Base-by-base conservation (phyloP, 2,888 invertebrate species). In the Athetis lepigone region DNA sequence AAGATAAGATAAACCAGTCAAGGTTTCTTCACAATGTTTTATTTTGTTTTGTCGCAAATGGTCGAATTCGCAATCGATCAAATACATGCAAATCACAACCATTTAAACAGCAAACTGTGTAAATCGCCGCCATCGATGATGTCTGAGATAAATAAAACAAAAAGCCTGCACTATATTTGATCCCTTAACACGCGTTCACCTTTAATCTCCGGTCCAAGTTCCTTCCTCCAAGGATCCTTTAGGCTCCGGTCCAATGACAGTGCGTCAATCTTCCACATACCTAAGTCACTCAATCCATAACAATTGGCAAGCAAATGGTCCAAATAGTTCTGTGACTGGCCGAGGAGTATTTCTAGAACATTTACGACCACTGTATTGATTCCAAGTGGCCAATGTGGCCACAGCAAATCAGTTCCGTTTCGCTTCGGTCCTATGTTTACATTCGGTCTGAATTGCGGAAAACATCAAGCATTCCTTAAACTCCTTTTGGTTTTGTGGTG, bases 311-410 rank as follows among this genome's bases (percentile, higher is more conserved):
- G 62, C 42, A 40, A 59, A 56, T 63, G 74, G 40, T 73, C 56
- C 37, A 42, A 73, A 74, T 77, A 67, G 49, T 65, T 65, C 43
- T 21, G 59, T 50, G 70, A 63, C 46, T 56, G 62, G 27, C 60
- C 18, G 64, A 50, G 51, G 56, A 62, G 65, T 87, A 87, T 87
- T 86, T 86, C 70, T 74, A 79, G 83, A 77, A 65, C 65, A 79
- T 86, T 87, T 83, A 88, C 83, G 86, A 88, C 55, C 68, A 49
- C 75, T 59, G 75, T 89, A 88, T 89, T 87, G 86, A 88, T 89
- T 87, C 83, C 72, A 80, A 86, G 80, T 86, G 84, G 81, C 74
- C 57, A 27, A n/a, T n/a, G 78, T 85, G 83, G 81, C 70, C 33
- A 50, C 29, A 55, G 49, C 71, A 82, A 81, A 69, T 71, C 81